Conservation (phyloP, 2,113 vertebrate species). For the Eulemur rufifrons region DNA sequence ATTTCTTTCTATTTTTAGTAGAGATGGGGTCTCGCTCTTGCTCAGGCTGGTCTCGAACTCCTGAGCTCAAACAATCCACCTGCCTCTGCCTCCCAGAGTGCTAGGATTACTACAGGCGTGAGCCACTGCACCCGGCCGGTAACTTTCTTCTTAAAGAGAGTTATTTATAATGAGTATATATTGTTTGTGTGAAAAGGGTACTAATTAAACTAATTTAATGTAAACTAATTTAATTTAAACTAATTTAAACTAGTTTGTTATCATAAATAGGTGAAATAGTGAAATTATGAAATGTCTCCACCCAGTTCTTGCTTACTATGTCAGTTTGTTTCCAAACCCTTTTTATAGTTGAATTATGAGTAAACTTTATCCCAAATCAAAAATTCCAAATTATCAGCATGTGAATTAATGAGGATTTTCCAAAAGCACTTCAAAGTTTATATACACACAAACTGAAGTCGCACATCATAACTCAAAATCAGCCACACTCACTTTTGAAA, state of each 20-base stretch:
- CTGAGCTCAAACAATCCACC: too few relatives aligned
- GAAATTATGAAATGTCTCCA: not conserved
- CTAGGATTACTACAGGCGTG: too few relatives aligned
- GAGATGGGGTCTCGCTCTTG: too few relatives aligned
- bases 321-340: constrained; percentile 41
- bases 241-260: not conserved
- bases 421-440: constrained; percentile 4
- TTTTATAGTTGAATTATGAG: constrained; percentile 1
- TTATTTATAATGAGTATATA: not conserved
- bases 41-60: too few relatives aligned
- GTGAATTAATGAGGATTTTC: constrained; percentile 50
- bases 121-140: not conserved
- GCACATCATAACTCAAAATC: constrained; percentile 40
- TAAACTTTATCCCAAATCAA: constrained; percentile 37
- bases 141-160: not conserved
- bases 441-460: not conserved
- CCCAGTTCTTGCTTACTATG: not conserved
- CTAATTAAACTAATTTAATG: not conserved
- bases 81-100: too few relatives aligned
- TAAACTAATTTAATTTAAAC: not conserved
- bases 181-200: not conserved
- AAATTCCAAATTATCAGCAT: constrained; percentile 52
- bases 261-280: not conserved
- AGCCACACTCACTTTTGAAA: constrained; percentile 49
- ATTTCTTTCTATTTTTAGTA: too few relatives aligned